A percentile compares a stretch with the other conserved stretches of the same genome.
Evolutionary conservation across 2,888 invertebrate genomes (phyloP).

Genomic region (Rugalucina vietnamica): DNA sequence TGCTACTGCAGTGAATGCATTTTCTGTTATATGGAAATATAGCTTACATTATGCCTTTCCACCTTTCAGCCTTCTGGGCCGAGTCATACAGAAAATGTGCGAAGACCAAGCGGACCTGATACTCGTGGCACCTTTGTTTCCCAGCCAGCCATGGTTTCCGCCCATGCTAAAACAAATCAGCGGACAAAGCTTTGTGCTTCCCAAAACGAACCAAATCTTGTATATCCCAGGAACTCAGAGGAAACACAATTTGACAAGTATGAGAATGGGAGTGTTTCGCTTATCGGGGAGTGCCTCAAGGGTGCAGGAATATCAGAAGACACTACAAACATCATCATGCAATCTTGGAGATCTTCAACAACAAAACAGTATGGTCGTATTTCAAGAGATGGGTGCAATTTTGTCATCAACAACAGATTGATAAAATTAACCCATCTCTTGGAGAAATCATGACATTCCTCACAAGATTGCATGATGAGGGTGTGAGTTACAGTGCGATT

Average conservation of each 20-base stretch:
- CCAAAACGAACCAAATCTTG: background rate
- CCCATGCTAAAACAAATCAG: background rate
- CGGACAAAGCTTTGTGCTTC: background rate
- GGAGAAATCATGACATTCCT: slow-evolving; percentile 32
- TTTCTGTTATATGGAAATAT: background rate
- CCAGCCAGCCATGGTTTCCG: background rate
- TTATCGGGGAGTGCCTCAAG: background rate
- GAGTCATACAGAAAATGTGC: background rate
- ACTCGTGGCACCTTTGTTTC: slow-evolving; percentile 1
- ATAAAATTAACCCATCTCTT: slow-evolving; percentile 43
- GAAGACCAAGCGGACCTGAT: background rate
- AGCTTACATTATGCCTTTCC: background rate
- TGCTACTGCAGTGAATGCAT: background rate
- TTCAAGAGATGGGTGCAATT: slow-evolving; percentile 9
- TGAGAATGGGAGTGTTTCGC: background rate
- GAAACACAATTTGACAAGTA: background rate
- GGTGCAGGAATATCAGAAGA: background rate
- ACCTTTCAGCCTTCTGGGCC: background rate
- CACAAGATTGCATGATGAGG: slow-evolving; percentile 1
- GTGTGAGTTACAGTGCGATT: slow-evolving; percentile 25
- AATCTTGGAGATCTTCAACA: background rate
- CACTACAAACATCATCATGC: background rate
- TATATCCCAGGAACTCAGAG: background rate
- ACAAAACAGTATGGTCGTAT: background rate
- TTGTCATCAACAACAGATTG: background rate